A percentile compares a stretch with the other conserved stretches of the same genome.
Evolutionary conservation across 2,113 vertebrate species (phyloP).

Genomic region (Callithrix jacchus): DNA sequence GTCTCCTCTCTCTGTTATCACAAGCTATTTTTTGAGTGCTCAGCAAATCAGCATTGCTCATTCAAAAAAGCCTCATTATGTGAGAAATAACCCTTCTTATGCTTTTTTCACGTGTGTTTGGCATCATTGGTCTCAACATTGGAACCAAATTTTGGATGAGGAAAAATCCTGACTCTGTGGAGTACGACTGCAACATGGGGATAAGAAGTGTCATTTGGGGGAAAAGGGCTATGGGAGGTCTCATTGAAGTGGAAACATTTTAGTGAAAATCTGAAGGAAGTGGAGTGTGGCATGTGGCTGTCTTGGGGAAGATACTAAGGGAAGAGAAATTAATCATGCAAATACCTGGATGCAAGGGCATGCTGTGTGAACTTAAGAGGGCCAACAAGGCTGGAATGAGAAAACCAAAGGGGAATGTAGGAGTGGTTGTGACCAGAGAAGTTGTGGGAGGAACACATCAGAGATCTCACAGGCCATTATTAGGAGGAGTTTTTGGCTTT

Average conservation of each 20-base stretch:
- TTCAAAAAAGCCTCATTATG: neutral
- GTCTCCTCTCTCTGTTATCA: neutral
- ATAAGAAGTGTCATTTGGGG: neutral
- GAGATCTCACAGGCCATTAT: neutral
- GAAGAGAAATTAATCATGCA: neutral
- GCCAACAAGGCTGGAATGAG: neutral
- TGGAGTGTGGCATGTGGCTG: neutral
- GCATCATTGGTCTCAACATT: neutral
- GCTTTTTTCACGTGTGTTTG: fast-evolving
- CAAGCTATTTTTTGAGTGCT: neutral
- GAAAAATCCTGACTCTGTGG: neutral
- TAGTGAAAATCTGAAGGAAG: neutral
- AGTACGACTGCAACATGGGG: fast-evolving
- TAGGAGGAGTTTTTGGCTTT: neutral
- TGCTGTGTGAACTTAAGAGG: neutral
- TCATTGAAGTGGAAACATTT: neutral
- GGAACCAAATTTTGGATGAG: neutral
- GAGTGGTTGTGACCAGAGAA: neutral
- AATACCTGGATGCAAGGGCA: neutral
- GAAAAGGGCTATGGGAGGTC: neutral
- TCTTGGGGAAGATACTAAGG: neutral
- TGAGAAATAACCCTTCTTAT: neutral
- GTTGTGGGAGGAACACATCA: neutral
- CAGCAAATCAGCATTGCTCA: neutral
- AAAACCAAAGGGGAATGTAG: neutral